Conservation (phyloP, 2,888 invertebrate species). For the Xanthia icteritia region DNA sequence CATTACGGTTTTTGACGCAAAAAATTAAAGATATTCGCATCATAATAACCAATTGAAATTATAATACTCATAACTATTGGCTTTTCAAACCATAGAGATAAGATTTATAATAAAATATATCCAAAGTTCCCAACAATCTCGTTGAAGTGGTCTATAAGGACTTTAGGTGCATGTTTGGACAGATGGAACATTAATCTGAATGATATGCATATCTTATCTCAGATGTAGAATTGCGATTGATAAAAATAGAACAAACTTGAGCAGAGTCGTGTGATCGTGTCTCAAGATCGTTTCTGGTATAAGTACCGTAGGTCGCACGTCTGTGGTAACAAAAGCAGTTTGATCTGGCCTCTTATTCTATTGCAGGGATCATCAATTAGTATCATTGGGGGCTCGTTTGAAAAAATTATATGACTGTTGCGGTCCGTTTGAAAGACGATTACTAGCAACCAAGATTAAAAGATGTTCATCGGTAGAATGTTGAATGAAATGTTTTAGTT, state of each 20-base stretch:
- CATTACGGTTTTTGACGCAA: too few relatives aligned
- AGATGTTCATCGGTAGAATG: too few relatives aligned
- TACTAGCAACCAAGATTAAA: too few relatives aligned
- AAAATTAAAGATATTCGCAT: not conserved
- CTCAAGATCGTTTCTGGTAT: constrained; percentile 39
- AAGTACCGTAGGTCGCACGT: not conserved
- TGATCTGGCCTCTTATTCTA: not conserved
- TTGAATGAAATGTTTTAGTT: too few relatives aligned
- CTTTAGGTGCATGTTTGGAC: constrained; percentile 15
- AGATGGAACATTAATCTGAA: constrained; percentile 21
- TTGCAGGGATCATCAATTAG: not conserved
- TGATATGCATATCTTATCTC: constrained; percentile 49
- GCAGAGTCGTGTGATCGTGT: constrained; percentile 34
- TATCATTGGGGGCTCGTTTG: too few relatives aligned
- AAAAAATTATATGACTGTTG: too few relatives aligned
- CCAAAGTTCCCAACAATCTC: not conserved
- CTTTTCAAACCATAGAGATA: not conserved
- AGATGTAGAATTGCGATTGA: constrained; percentile 35
- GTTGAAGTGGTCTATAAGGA: constrained; percentile 6
- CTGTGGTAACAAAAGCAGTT: not conserved
- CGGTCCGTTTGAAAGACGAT: too few relatives aligned
- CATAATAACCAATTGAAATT: not conserved
- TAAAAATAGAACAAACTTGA: constrained; percentile 57
- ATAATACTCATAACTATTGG: not conserved
- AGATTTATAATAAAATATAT: not conserved